Evolutionary conservation across 2,113 vertebrate genomes (phyloP), one percentile per base, ranked within the genome.

Genomic region (Prolemur simus): DNA sequence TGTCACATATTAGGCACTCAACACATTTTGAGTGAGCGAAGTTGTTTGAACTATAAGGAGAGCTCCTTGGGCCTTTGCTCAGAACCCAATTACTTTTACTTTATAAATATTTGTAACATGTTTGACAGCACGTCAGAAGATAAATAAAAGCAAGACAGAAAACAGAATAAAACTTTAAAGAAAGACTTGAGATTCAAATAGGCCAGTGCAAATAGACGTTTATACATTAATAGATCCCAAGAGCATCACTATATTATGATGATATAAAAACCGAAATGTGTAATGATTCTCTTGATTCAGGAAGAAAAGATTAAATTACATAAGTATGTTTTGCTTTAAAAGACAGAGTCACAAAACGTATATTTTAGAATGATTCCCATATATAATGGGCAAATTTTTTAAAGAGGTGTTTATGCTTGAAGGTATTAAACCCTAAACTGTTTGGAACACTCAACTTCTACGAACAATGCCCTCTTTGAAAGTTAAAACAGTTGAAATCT

Each of bases 81-180:
- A 37, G 17, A 95, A 60, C 29, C 76, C 93, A 86, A 95, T 95
- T 93, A 91, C 66, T 94, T 97, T 91, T 81, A 74, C 45, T 95
- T 97, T 96, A 96, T 93, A 93, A 97, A 95, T 87, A 91, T 93
- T 94, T 96, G 56, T 39, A 91, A 93, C 56, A 69, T 95, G 52
- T 83, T 96, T 94, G 82, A 91, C 78, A 96, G 87, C 69, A 95
- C 56, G 94, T 91, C 87, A 96, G 56, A 94, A 96, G 86, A 94
- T 73, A 96, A 95, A 96, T 74, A 94, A 89, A 97, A 96, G 78
- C 68, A 78, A 97, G 74, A 95, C 32, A 91, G 66, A 96, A 94
- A 97, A 80, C 82, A 95, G 42, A 96, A 87, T 87, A 95, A 97
- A 97, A 80, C 7, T 54, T 96, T 95, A 93, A 97, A 93, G 45